A percentile compares a stretch with the other conserved stretches of the same genome.
These are phyloP conservation scores for Nyctalus aviator DNA, from an alignment of 2,797 vertebrate species.

Conservation along the genomic window DNA sequence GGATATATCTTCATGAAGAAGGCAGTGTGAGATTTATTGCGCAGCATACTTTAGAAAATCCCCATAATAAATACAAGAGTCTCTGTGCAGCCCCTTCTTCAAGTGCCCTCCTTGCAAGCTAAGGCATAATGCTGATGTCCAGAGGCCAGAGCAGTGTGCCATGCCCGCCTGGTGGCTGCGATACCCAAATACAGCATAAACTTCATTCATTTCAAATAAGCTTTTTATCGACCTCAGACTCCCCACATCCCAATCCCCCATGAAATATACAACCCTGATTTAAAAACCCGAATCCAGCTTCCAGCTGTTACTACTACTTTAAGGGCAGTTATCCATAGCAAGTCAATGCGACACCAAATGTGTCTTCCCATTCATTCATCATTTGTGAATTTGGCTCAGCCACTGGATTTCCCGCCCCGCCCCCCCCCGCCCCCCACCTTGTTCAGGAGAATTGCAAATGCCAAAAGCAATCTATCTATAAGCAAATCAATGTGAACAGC, in stretches of 20 bases:
- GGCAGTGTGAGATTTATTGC: conserved; percentile 37
- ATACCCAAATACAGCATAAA: conserved; percentile 9
- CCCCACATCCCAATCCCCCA: background rate
- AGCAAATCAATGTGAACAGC: conserved; percentile 70
- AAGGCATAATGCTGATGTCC: background rate
- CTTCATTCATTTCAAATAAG: conserved; percentile 24
- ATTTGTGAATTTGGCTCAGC: conserved; percentile 25
- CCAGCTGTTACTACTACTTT: conserved; percentile 57
- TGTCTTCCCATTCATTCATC: conserved; percentile 62
- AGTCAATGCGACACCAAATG: conserved; percentile 37
- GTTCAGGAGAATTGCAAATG: conserved; percentile 63
- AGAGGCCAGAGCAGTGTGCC: background rate
- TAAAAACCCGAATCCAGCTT: conserved; percentile 60
- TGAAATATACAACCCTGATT: conserved; percentile 56
- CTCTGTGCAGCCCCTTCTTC: background rate
- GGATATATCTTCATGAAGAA: conserved; percentile 48
- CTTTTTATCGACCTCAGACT: conserved; percentile 42
- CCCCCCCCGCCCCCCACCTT: background rate
- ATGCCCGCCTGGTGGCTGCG: background rate
- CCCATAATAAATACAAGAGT: conserved; percentile 43
- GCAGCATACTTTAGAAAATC: conserved; percentile 52
- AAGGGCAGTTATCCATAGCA: conserved; percentile 34
- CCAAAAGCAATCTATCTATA: conserved; percentile 72
- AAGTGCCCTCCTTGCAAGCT: background rate
- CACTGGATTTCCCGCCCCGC: background rate